Percentiles rank a stretch among this genome's conserved stretches.
phyloP scores from a whole-genome alignment of 1,140 invertebrate genomes.

The Apolygus lucorum region DNA sequence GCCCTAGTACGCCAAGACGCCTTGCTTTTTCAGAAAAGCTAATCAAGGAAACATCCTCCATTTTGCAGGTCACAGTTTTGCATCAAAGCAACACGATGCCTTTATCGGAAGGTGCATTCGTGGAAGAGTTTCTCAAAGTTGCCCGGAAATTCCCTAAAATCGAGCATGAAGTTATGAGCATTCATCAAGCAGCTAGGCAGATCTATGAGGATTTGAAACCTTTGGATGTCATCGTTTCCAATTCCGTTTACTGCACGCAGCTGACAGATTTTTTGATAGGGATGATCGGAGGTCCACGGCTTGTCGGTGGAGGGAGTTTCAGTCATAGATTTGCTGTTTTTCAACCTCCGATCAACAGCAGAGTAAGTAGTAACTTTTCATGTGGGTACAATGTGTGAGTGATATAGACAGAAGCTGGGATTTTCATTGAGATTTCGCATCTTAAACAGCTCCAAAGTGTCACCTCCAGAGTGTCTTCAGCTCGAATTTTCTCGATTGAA shows the following conservation, averaged over 20 bases:
- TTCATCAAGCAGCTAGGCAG: background rate
- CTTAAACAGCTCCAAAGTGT: no score
- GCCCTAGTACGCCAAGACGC: no score
- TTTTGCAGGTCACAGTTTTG: background rate
- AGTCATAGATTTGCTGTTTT: background rate
- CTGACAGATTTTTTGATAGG: background rate
- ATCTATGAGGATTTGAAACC: background rate
- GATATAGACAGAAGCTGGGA: no score
- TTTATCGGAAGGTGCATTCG: background rate
- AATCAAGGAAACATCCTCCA: no score
- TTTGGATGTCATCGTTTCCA: background rate
- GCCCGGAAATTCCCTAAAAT: background rate
- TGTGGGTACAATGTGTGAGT: no score
- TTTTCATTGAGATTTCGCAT: no score
- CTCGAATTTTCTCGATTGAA: no score
- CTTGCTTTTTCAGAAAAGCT: no score
- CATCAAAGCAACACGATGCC: background rate
- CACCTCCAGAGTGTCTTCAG: no score
- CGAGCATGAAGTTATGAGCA: background rate
- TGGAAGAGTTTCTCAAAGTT: background rate
- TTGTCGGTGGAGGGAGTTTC: background rate
- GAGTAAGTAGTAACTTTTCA: no score
- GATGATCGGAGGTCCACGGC: background rate
- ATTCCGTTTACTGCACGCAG: background rate
- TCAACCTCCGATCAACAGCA: background rate